Percentiles rank a stretch among this genome's conserved stretches.
Evolutionary conservation across 2,888 invertebrate genomes (phyloP).

Genomic region (Trichopria drosophilae): DNA sequence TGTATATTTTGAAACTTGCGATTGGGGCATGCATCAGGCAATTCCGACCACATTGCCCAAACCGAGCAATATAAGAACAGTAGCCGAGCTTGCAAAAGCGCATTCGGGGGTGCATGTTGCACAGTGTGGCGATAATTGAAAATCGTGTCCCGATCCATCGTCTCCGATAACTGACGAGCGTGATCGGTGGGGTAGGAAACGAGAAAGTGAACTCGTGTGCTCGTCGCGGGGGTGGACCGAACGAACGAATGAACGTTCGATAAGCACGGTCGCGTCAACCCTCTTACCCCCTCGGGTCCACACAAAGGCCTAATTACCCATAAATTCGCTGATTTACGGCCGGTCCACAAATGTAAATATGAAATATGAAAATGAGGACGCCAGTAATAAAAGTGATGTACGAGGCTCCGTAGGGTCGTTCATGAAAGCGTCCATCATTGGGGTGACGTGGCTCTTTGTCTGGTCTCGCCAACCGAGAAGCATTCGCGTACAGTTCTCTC

Average conservation of each 20-base stretch:
- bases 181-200: neutral
- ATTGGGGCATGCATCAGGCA: too few relatives aligned
- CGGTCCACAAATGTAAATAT: constrained; percentile 58
- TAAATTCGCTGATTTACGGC: constrained; percentile 57
- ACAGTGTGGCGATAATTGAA: too few relatives aligned
- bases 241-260: constrained; percentile 21
- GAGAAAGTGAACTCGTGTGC: neutral
- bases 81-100: too few relatives aligned
- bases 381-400: constrained; percentile 62
- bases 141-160: too few relatives aligned
- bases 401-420: constrained; percentile 61
- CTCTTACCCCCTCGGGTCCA: constrained; percentile 38
- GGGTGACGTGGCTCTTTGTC: constrained; percentile 56
- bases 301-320: constrained; percentile 58
- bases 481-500: too few relatives aligned
- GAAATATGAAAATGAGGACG: constrained; percentile 60
- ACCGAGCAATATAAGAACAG: too few relatives aligned
- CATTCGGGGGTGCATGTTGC: too few relatives aligned
- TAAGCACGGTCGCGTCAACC: constrained; percentile 13
- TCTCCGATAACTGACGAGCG: constrained; percentile 8
- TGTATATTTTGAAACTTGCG: too few relatives aligned
- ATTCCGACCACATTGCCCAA: too few relatives aligned
- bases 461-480: too few relatives aligned
- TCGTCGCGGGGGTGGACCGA: neutral
- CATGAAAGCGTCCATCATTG: constrained; percentile 61